Percentiles rank a stretch among this genome's conserved stretches.
These are phyloP conservation scores for Bovichtus diacanthus DNA, from an alignment of 2,797 vertebrate genomes.

Conservation along the genomic window DNA sequence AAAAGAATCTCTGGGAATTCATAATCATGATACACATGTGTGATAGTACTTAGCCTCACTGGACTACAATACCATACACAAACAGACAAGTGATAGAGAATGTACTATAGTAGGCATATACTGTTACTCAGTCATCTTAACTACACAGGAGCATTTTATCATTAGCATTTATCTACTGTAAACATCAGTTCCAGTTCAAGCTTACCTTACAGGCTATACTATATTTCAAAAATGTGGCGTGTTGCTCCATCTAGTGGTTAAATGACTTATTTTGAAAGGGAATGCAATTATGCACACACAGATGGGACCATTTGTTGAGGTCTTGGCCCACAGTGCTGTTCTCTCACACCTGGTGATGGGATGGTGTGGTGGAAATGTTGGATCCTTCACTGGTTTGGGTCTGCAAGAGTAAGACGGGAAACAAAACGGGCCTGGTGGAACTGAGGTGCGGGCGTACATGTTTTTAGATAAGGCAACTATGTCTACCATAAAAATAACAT, in stretches of 20 bases:
- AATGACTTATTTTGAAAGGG: conserved; percentile 6
- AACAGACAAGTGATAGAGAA: background rate
- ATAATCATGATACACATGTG: background rate
- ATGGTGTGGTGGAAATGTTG: conserved; percentile 48
- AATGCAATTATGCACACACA: conserved; percentile 5
- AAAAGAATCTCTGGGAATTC: background rate
- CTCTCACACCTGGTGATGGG: conserved; percentile 21
- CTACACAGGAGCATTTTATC: background rate
- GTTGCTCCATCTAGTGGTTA: conserved; percentile 64
- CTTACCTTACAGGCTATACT: background rate
- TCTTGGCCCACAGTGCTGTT: background rate
- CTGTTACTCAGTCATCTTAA: background rate
- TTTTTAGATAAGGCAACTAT: background rate
- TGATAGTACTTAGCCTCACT: background rate
- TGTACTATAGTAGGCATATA: background rate
- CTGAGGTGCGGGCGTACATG: background rate
- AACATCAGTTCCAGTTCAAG: background rate
- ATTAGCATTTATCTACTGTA: too few relatives aligned
- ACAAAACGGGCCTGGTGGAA: conserved; percentile 1
- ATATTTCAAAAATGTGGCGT: background rate
- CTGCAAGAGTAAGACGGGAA: background rate
- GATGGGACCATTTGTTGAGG: conserved; percentile 24
- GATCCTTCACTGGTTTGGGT: background rate
- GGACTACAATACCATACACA: background rate
- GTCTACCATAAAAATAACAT: background rate